phyloP scores from a whole-genome alignment of 2,797 vertebrate species.

The Helarctos malayanus region DNA sequence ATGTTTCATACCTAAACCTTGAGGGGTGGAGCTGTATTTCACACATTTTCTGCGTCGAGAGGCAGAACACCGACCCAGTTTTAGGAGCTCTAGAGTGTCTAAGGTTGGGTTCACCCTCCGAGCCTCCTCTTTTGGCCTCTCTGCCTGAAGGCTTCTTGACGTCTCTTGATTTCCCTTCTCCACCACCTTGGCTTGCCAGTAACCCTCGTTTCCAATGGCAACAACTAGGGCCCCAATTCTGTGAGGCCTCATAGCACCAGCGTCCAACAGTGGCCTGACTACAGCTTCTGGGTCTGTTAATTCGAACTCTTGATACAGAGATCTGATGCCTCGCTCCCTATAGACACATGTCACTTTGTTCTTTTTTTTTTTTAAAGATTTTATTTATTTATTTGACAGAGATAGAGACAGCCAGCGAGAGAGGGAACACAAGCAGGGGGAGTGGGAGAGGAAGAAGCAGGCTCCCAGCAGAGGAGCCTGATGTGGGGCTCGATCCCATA shows the following conservation, averaged over 20 bases:
- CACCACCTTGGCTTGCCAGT: neutral
- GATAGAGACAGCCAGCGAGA: too few relatives aligned
- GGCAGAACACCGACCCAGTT: neutral
- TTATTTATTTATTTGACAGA: too few relatives aligned
- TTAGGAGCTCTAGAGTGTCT: neutral
- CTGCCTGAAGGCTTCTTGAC: neutral
- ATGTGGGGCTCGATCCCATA: too few relatives aligned
- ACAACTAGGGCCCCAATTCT: neutral
- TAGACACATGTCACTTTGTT: neutral
- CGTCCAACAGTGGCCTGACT: neutral
- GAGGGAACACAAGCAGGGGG: too few relatives aligned
- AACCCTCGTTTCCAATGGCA: neutral
- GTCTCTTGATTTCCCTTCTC: neutral
- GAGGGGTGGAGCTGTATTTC: neutral
- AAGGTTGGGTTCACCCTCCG: accelerated
- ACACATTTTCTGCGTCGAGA: neutral
- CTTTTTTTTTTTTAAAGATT: too few relatives aligned
- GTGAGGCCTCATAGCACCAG: neutral
- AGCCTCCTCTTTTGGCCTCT: neutral
- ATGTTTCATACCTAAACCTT: neutral
- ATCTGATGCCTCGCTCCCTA: neutral
- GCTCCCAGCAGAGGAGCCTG: too few relatives aligned
- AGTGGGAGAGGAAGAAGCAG: too few relatives aligned
- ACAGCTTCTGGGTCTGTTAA: neutral
- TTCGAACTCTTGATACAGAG: neutral